These are phyloP conservation scores for Pseudoips prasinana DNA, from an alignment of 2,888 invertebrate genomes.

Conservation along the genomic window DNA sequence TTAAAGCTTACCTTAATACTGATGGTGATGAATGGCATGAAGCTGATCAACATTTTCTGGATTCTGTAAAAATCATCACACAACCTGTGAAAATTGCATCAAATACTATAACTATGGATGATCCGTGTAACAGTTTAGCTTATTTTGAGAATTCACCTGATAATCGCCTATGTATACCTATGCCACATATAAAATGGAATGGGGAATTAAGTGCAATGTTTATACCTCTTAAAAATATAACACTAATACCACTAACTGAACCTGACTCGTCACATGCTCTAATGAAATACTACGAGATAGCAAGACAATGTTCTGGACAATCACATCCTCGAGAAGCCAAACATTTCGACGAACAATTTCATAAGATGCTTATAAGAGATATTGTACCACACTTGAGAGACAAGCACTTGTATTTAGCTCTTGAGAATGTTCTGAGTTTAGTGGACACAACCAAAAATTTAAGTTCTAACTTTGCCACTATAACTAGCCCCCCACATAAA, in stretches of 20 bases:
- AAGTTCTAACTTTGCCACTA: background rate
- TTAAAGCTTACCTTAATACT: conserved; percentile 81
- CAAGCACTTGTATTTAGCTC: conserved; percentile 82
- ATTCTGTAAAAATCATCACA: conserved; percentile 45
- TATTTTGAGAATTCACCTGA: conserved; percentile 50
- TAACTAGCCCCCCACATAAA: background rate
- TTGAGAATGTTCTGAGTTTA: conserved; percentile 71
- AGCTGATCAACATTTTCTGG: conserved; percentile 42
- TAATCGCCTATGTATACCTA: conserved; percentile 60
- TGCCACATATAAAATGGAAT: conserved; percentile 83
- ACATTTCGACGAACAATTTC: conserved; percentile 77
- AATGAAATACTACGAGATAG: conserved; percentile 80
- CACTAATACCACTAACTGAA: conserved; percentile 45
- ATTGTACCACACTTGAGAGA: conserved; percentile 81
- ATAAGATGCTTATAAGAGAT: conserved; percentile 76
- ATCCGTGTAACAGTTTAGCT: conserved; percentile 53
- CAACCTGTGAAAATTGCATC: conserved; percentile 29
- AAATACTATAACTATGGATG: conserved; percentile 27
- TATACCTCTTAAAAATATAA: conserved; percentile 77
- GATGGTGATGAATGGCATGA: conserved; percentile 82
- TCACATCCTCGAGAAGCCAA: conserved; percentile 51
- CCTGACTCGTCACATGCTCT: conserved; percentile 60
- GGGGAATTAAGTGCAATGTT: conserved; percentile 80
- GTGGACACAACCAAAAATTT: conserved; percentile 40
- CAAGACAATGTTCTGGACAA: conserved; percentile 72